Evolutionary conservation across 2,797 vertebrate species (phyloP).

Genomic region (Takifugu rubripes): DNA sequence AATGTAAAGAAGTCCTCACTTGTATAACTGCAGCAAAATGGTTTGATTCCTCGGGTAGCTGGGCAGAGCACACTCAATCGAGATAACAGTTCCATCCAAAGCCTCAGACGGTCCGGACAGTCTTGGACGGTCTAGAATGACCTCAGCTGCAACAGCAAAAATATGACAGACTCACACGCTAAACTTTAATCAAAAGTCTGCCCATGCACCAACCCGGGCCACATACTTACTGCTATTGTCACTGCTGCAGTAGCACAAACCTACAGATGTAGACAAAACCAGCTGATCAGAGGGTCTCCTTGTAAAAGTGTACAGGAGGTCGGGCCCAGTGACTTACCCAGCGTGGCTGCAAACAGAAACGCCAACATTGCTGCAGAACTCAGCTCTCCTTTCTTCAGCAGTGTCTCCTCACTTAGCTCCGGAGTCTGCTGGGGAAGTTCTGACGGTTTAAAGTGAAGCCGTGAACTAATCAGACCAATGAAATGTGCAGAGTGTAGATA

Average conservation of each 20-base stretch:
- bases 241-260: slow-evolving; percentile 33
- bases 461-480: not conserved
- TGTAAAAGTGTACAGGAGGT: not conserved
- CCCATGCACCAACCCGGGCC: not conserved
- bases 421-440: not conserved
- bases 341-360: slow-evolving; percentile 30
- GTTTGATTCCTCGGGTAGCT: slow-evolving; percentile 8
- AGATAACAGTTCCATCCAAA: fast-evolving
- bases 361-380: slow-evolving; percentile 38
- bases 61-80: slow-evolving; percentile 4
- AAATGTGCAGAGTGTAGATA: slow-evolving; percentile 63
- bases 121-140: slow-evolving; percentile 25
- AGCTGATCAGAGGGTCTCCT: not conserved
- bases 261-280: slow-evolving; percentile 26
- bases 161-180: not conserved
- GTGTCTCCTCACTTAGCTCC: no score
- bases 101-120: slow-evolving; percentile 41
- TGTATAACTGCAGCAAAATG: slow-evolving; percentile 48
- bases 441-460: slow-evolving; percentile 9
- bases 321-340: slow-evolving; percentile 53
- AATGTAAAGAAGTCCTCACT: slow-evolving; percentile 39
- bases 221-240: slow-evolving; percentile 47
- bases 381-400: not conserved
- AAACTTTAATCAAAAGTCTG: not conserved
- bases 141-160: slow-evolving; percentile 20